A percentile compares a stretch with the other conserved stretches of the same genome.
phyloP scores from a whole-genome alignment of 1,140 invertebrate genomes.

The Cotesia chilonis region DNA sequence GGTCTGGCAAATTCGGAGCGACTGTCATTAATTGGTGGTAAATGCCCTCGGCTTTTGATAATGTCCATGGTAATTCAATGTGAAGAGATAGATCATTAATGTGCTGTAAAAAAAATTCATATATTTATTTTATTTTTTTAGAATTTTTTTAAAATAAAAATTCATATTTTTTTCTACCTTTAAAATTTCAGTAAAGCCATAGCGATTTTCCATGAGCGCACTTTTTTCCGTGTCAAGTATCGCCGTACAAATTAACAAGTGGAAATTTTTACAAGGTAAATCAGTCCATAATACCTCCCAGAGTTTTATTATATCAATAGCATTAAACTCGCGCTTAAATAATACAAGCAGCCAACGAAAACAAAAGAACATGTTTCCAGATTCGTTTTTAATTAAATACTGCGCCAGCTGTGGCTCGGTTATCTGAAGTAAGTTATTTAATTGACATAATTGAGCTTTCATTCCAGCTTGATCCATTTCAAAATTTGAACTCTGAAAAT shows the following conservation, averaged over 20 bases:
- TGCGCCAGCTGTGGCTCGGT: slow-evolving; percentile 84
- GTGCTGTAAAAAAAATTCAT: slow-evolving; percentile 69
- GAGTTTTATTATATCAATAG: slow-evolving; percentile 78
- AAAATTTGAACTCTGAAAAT: slow-evolving; percentile 87
- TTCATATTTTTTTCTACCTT: slow-evolving; percentile 72
- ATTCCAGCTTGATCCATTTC: slow-evolving; percentile 97
- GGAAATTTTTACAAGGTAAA: slow-evolving; percentile 92
- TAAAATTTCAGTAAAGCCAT: slow-evolving; percentile 95
- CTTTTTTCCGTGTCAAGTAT: slow-evolving; percentile 89
- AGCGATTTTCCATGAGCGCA: slow-evolving; percentile 86
- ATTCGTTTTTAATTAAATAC: slow-evolving; percentile 91
- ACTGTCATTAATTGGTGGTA: slow-evolving; percentile 82
- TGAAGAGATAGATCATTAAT: slow-evolving; percentile 90
- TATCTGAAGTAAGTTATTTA: slow-evolving; percentile 83
- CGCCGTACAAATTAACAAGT: slow-evolving; percentile 88
- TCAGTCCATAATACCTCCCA: slow-evolving; percentile 92
- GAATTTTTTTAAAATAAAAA: background rate
- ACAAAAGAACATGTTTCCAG: slow-evolving; percentile 98
- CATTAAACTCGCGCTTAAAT: slow-evolving; percentile 83
- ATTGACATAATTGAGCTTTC: slow-evolving; percentile 89
- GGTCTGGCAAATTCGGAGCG: slow-evolving; percentile 71
- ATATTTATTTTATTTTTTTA: background rate
- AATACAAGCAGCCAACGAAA: slow-evolving; percentile 91
- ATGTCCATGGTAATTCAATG: slow-evolving; percentile 80
- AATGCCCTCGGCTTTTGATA: slow-evolving; percentile 89